Conservation (phyloP, 2,888 invertebrate species). For the Andrena marginata region DNA sequence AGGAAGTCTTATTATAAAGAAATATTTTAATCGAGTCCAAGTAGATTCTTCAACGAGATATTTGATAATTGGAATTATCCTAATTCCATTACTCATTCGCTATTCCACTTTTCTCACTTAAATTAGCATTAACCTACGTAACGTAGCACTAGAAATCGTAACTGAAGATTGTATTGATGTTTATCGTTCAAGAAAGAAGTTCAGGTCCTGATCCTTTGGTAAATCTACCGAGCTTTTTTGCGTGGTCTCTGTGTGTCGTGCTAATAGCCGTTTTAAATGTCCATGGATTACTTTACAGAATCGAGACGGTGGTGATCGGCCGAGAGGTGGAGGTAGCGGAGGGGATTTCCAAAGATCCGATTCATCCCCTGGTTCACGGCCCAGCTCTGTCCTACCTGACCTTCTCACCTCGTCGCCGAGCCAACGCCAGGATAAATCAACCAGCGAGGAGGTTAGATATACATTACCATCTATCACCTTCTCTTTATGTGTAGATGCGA, state of each 20-base stretch:
- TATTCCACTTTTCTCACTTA: background rate
- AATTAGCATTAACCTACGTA: background rate
- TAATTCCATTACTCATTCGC: background rate
- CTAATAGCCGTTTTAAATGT: constrained; percentile 19
- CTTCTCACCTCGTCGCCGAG: constrained; percentile 96
- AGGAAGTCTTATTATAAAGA: too few relatives aligned
- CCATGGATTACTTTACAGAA: constrained; percentile 78
- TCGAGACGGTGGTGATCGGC: constrained; percentile 81
- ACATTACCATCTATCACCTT: background rate
- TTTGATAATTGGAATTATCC: background rate
- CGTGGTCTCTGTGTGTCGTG: background rate
- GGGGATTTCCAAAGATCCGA: constrained; percentile 87
- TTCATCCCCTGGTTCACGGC: constrained; percentile 89
- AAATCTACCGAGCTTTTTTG: constrained; percentile 11
- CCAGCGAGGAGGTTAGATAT: constrained; percentile 95
- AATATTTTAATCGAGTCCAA: background rate
- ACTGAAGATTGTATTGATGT: background rate
- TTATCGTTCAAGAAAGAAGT: constrained; percentile 21
- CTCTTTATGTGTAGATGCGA: constrained; percentile 13
- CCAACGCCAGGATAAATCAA: constrained; percentile 95
- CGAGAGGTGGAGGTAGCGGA: constrained; percentile 86
- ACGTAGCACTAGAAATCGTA: background rate
- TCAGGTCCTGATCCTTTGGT: constrained; percentile 52
- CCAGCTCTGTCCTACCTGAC: constrained; percentile 97
- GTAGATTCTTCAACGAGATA: background rate